Evolutionary conservation across 1,140 invertebrate species (phyloP).

Genomic region (Radopholus similis): DNA sequence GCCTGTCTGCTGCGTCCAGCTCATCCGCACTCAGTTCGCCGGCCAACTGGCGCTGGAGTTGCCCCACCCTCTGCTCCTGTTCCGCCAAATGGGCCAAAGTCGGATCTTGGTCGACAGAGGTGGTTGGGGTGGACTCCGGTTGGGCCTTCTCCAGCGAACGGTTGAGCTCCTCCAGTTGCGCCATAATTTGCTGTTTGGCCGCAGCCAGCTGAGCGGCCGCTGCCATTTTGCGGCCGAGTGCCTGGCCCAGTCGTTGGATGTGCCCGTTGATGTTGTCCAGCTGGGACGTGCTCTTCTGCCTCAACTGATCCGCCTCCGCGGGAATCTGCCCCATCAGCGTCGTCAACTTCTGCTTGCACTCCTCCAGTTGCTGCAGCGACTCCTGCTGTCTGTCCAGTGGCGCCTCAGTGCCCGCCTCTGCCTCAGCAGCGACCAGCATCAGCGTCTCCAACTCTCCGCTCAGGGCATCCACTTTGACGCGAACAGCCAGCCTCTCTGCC

Average conservation of each 20-base stretch:
- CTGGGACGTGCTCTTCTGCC: slow-evolving; percentile 41
- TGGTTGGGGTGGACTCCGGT: too few species aligned
- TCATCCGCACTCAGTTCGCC: too few species aligned
- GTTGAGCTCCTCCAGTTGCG: slow-evolving; percentile 34
- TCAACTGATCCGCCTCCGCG: slow-evolving; percentile 35
- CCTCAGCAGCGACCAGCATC: too few species aligned
- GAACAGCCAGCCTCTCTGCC: too few species aligned
- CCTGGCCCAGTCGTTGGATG: slow-evolving; percentile 33
- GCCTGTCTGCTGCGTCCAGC: too few species aligned
- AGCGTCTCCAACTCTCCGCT: too few species aligned
- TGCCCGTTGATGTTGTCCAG: slow-evolving; percentile 42
- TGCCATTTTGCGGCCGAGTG: slow-evolving; percentile 49
- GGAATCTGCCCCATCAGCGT: slow-evolving; percentile 38
- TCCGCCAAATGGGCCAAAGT: too few species aligned
- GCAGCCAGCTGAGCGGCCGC: slow-evolving; percentile 44
- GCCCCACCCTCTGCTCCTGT: too few species aligned
- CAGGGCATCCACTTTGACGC: too few species aligned
- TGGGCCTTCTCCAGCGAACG: neutral
- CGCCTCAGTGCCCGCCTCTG: too few species aligned
- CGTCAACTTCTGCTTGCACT: slow-evolving; percentile 32
- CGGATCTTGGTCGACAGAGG: too few species aligned
- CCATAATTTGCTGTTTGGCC: slow-evolving; percentile 32
- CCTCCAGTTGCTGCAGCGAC: slow-evolving; percentile 33
- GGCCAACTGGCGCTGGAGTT: too few species aligned
- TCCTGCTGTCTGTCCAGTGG: slow-evolving; percentile 40